phyloP scores from a whole-genome alignment of 2,888 invertebrate genomes.

The Linnaemya vulpina region DNA sequence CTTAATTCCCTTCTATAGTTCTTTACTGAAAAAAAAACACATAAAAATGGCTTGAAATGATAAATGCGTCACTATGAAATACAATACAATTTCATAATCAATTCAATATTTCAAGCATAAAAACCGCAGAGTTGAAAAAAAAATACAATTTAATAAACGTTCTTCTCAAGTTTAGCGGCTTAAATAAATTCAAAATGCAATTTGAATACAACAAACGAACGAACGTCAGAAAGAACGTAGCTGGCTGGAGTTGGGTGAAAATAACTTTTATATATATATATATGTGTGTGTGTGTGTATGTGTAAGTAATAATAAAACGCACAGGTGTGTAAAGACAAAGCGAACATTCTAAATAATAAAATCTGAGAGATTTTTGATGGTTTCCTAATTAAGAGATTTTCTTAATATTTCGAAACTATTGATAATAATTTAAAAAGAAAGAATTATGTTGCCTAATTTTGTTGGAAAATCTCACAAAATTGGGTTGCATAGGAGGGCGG shows the following conservation, averaged over 20 bases:
- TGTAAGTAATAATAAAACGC: no score
- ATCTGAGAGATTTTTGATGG: neutral
- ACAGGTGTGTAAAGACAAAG: constrained; percentile 2
- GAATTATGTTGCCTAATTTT: neutral
- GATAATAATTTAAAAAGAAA: neutral
- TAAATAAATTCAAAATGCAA: constrained; percentile 42
- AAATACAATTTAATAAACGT: constrained; percentile 3
- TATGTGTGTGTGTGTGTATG: no score
- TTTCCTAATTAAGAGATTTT: neutral
- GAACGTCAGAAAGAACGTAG: neutral
- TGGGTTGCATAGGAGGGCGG: neutral
- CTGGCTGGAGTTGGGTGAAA: neutral
- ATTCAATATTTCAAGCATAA: constrained; percentile 25
- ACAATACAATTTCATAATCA: constrained; percentile 39
- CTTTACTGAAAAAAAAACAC: neutral
- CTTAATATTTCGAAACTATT: neutral
- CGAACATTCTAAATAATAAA: neutral
- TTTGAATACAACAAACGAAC: constrained; percentile 10
- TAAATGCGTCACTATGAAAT: constrained; percentile 57
- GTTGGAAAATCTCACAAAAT: neutral
- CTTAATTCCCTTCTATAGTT: neutral
- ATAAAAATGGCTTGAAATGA: constrained; percentile 1
- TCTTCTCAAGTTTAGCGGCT: constrained; percentile 39
- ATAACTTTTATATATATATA: no score
- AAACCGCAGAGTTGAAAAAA: constrained; percentile 29